These are phyloP conservation scores for Fratercula arctica DNA, from an alignment of 2,797 vertebrate species.

Conservation along the genomic window DNA sequence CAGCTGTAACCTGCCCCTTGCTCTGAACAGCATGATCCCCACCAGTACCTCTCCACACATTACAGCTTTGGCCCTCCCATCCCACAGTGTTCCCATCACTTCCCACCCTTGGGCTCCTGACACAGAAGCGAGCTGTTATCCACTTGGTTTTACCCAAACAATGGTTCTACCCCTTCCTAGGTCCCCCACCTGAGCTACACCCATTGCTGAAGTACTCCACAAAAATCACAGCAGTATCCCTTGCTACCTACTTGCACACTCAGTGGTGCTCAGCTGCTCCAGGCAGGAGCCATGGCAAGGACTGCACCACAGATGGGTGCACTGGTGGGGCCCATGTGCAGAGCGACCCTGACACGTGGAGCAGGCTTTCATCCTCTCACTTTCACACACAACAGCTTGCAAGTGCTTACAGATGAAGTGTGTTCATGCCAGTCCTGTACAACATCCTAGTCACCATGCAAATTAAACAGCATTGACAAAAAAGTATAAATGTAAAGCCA, in stretches of 20 bases:
- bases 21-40: neutral
- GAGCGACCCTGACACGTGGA: fast-evolving
- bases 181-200: neutral
- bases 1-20: neutral
- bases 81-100: neutral
- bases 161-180: neutral
- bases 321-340: fast-evolving
- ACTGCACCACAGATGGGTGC: fast-evolving
- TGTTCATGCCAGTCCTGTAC: no score
- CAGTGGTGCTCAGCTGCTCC: fast-evolving
- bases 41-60: neutral
- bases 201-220: neutral
- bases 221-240: neutral
- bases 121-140: neutral
- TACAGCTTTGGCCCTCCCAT: neutral
- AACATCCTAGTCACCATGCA: neutral
- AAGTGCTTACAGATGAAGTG: fast-evolving
- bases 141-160: neutral
- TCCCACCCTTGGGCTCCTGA: neutral
- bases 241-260: neutral
- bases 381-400: neutral
- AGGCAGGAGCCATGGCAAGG: neutral
- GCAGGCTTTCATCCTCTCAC: neutral
- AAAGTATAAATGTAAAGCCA: neutral
- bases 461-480: neutral